Evolutionary conservation across 2,797 vertebrate genomes (phyloP), one percentile per base, ranked within the genome.

Genomic region (Manis javanica): DNA sequence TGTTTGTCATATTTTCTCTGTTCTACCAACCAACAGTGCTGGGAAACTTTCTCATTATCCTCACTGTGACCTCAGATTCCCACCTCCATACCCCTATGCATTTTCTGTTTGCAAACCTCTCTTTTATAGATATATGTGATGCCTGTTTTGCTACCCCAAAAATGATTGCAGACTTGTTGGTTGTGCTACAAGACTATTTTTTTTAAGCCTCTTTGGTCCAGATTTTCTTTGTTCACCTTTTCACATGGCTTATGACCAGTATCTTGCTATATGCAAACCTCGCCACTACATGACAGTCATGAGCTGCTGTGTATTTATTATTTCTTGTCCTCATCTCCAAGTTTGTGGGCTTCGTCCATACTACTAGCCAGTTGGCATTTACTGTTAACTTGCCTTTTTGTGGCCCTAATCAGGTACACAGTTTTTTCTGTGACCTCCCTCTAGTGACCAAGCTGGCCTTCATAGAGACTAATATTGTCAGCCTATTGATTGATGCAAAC

Each of bases 31-130:
- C 92, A 23, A 96, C 97, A 24, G 19, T 98, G 5, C 82, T 97
- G 77, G 96, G 95, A 1, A 98, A 98, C 64, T 93, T 95, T 46
- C 95, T 98, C 72, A 97, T 97, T 63, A 96, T 98, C 88, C 71
- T 97, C 42, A 96, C 94, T 0, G 97, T 98, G 86, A 88, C 34
- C 16, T 95, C 92, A 49, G 92, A 96, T 29, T 59, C 68, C 3
- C 34, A 24, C 19, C 97, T 94, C 21, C 93, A 97, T 0, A 96
- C 95, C 0, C 95, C 97, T 29, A 97, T 97, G 97, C 98, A 97
- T 84, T 97, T 97, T 72, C 42, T 98, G 21, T 95, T 98, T 29
- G 95, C 92, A 23, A 97, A 98, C 14, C 74, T 98, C 31, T 98
- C 97, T 68, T 95, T 98, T 42, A 91, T 97, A 66, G 97, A 98